Conservation (phyloP, 2,888 invertebrate genomes). For the Drosophila diplacantha region DNA sequence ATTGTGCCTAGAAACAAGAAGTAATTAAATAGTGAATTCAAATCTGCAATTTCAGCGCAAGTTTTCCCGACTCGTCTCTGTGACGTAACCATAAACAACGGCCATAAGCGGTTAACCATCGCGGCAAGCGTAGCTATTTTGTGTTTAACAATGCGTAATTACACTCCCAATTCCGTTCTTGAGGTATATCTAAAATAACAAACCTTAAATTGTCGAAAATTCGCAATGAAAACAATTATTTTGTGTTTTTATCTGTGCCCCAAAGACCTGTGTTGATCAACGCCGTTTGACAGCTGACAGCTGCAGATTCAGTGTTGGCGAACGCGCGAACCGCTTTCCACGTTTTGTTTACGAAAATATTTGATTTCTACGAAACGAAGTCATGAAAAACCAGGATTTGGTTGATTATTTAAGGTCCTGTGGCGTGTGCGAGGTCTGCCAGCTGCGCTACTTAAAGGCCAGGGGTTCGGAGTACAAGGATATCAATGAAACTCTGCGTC, state of each 20-base stretch:
- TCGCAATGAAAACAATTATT: conserved; percentile 43
- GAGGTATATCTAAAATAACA: neutral
- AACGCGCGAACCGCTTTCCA: conserved; percentile 14
- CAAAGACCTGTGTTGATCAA: conserved; percentile 5
- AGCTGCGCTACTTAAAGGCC: conserved; percentile 83
- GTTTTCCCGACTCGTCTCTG: conserved; percentile 15
- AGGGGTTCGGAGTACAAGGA: conserved; percentile 80
- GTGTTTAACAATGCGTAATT: neutral
- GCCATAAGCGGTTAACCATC: neutral
- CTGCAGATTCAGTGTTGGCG: conserved; percentile 6
- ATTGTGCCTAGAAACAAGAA: conserved; percentile 73
- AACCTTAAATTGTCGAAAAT: conserved; percentile 50
- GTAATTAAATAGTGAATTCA: neutral
- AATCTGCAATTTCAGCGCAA: conserved; percentile 3
- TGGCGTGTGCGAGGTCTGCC: conserved; percentile 84
- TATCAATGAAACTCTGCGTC: conserved; percentile 78
- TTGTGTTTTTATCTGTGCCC: conserved; percentile 22
- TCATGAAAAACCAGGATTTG: conserved; percentile 79
- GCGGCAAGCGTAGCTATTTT: neutral
- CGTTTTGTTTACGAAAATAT: conserved; percentile 16
- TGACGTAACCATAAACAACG: conserved; percentile 72
- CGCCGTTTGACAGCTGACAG: conserved; percentile 3
- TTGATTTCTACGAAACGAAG: conserved; percentile 11
- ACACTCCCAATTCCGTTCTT: neutral
- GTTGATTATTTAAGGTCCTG: conserved; percentile 79